phyloP scores from a whole-genome alignment of 1,140 invertebrate genomes.

The Megalopta genalis region DNA sequence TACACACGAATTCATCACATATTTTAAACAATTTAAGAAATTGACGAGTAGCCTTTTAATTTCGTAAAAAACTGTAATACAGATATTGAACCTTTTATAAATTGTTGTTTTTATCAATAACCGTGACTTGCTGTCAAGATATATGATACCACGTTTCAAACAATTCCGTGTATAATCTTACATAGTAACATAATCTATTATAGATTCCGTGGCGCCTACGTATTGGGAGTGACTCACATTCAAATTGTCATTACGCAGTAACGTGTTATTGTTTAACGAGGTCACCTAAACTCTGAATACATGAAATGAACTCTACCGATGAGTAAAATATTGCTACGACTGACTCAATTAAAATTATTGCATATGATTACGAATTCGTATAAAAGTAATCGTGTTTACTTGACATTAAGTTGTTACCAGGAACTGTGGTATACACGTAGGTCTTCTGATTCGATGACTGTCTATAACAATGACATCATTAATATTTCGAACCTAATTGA shows the following conservation, averaged over 20 bases:
- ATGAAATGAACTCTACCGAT: neutral
- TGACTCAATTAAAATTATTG: neutral
- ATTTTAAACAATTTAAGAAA: no score
- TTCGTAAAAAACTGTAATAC: no score
- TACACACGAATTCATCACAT: no score
- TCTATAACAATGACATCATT: slow-evolving; percentile 15
- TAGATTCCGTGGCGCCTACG: neutral
- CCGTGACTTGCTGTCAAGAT: neutral
- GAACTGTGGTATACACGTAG: neutral
- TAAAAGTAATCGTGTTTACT: neutral
- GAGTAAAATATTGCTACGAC: neutral
- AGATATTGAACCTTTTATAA: no score
- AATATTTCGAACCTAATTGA: no score
- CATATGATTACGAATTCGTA: neutral
- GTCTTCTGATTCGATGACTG: neutral
- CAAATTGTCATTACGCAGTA: slow-evolving; percentile 7
- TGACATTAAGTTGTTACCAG: neutral
- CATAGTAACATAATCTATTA: slow-evolving; percentile 12
- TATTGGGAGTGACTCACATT: slow-evolving; percentile 8
- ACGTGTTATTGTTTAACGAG: slow-evolving; percentile 14
- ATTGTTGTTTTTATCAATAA: no score
- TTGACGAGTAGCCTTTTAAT: no score
- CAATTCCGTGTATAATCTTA: neutral
- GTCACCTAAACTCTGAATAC: neutral
- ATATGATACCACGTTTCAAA: neutral